Evolutionary conservation across 2,888 invertebrate species (phyloP).

Genomic region (Diplolepis rosae): DNA sequence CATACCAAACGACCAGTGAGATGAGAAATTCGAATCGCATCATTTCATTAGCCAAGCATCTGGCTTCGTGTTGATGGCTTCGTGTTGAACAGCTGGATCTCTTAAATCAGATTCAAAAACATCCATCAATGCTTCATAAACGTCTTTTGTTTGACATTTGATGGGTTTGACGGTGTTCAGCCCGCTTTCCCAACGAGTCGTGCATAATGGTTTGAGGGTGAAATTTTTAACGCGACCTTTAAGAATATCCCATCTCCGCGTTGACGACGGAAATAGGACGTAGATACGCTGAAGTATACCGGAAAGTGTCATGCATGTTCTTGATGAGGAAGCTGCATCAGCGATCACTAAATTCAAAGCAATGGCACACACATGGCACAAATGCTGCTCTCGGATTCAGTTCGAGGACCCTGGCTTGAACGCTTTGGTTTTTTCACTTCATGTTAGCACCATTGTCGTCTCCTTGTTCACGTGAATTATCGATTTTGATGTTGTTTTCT

Average conservation of each 20-base stretch:
- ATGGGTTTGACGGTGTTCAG: conserved; percentile 15
- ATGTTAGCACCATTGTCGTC: conserved; percentile 45
- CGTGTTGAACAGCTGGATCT: neutral
- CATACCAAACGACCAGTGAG: conserved; percentile 5
- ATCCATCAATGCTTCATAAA: conserved; percentile 11
- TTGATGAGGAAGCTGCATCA: conserved; percentile 39
- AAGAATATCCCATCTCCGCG: conserved; percentile 34
- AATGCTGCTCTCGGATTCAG: conserved; percentile 36
- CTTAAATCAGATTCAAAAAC: neutral
- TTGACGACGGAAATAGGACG: conserved; percentile 33
- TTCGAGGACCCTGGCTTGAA: conserved; percentile 31
- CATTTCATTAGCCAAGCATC: neutral
- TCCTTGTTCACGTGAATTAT: conserved; percentile 41
- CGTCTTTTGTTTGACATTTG: neutral
- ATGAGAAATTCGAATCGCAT: conserved; percentile 12
- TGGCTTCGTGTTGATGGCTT: too few species aligned
- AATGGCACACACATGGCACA: conserved; percentile 40
- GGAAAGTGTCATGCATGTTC: conserved; percentile 32
- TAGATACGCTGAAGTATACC: conserved; percentile 32
- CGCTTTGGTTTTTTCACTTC: conserved; percentile 37
- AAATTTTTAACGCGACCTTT: conserved; percentile 20
- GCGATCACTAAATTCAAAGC: conserved; percentile 39
- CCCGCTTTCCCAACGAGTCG: conserved; percentile 19
- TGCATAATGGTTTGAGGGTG: conserved; percentile 23
- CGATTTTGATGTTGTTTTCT: conserved; percentile 18